phyloP scores from a whole-genome alignment of 2,113 vertebrate genomes.

The Gopherus evgoodei region DNA sequence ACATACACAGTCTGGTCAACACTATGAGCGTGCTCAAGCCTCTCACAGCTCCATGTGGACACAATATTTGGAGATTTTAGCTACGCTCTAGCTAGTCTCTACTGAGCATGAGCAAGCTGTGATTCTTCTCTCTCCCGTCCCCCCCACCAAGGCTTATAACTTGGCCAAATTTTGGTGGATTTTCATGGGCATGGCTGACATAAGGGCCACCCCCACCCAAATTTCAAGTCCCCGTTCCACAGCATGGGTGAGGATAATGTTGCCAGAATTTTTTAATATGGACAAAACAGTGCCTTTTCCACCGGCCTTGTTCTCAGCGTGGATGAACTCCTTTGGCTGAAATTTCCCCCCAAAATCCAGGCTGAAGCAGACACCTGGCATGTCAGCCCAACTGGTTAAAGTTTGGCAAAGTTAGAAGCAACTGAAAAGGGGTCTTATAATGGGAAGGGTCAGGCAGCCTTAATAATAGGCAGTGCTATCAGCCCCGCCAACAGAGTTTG shows the following conservation, averaged over 20 bases:
- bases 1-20: neutral
- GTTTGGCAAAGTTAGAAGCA: neutral
- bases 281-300: neutral
- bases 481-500: neutral
- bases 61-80: neutral
- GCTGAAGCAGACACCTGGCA: neutral
- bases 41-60: too few relatives aligned
- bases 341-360: neutral
- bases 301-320: neutral
- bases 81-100: neutral
- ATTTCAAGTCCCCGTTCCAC: too few relatives aligned
- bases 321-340: neutral
- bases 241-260: too few relatives aligned
- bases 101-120: neutral
- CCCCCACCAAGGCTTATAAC: too few relatives aligned
- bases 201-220: neutral
- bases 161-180: neutral
- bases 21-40: too few relatives aligned
- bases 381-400: neutral
- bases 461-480: accelerated
- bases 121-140: too few relatives aligned
- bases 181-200: neutral
- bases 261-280: neutral
- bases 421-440: neutral
- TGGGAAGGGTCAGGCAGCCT: accelerated